A percentile compares a stretch with the other conserved stretches of the same genome.
phyloP scores from a whole-genome alignment of 1,140 invertebrate genomes.

The Euura saliciscinereae region DNA sequence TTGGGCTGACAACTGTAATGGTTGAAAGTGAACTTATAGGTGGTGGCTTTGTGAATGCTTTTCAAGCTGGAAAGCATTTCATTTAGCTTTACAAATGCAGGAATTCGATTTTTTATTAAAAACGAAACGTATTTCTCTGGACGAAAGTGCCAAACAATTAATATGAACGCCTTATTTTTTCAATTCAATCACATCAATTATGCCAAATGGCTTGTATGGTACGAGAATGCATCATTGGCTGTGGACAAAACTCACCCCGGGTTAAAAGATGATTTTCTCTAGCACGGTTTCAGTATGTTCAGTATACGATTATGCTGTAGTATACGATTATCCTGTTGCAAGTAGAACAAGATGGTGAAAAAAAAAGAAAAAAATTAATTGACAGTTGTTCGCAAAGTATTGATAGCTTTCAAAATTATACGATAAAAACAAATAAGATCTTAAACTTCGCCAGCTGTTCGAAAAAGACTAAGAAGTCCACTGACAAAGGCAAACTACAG shows the following conservation, averaged over 20 bases:
- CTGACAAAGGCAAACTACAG: too few species aligned
- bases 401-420: too few species aligned
- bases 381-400: not conserved
- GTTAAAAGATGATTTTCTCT: slow-evolving; percentile 24
- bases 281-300: slow-evolving; percentile 20
- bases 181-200: not conserved
- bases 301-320: too few species aligned
- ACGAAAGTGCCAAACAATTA: not conserved
- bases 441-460: too few species aligned
- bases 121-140: not conserved
- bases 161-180: not conserved
- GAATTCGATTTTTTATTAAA: slow-evolving; percentile 19
- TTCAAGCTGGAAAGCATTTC: slow-evolving; percentile 41
- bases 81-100: slow-evolving; percentile 35
- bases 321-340: slow-evolving; percentile 31
- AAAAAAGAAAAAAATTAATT: slow-evolving; percentile 22
- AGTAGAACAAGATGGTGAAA: slow-evolving; percentile 25
- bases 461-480: too few species aligned
- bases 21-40: slow-evolving; percentile 42
- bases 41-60: slow-evolving; percentile 40
- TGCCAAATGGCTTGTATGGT: not conserved
- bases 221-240: slow-evolving; percentile 11
- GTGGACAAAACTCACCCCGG: slow-evolving; percentile 30
- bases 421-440: too few species aligned
- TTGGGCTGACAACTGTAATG: slow-evolving; percentile 45